phyloP scores from a whole-genome alignment of 2,888 invertebrate genomes.

The Caenorhabditis parvicauda region DNA sequence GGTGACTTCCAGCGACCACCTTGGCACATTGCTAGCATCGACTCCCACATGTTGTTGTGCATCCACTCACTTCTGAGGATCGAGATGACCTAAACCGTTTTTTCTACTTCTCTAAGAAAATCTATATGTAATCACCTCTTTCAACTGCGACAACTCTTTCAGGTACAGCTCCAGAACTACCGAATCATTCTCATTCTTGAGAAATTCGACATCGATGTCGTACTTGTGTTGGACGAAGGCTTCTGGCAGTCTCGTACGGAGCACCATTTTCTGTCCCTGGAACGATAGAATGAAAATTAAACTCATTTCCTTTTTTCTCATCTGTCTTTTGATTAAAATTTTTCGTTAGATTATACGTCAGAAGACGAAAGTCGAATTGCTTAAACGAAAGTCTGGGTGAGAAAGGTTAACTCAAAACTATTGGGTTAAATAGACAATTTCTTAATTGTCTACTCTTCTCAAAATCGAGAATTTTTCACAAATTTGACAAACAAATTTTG shows the following conservation, averaged over 20 bases:
- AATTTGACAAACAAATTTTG: neutral
- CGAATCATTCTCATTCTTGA: constrained; percentile 27
- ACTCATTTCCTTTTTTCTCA: too few species aligned
- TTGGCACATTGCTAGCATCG: constrained; percentile 28
- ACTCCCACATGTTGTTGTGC: constrained; percentile 35
- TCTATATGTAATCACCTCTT: constrained; percentile 9
- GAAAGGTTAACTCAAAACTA: too few species aligned
- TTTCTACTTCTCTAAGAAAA: neutral
- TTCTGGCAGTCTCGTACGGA: constrained; percentile 21
- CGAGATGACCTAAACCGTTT: constrained; percentile 3
- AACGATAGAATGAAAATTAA: neutral
- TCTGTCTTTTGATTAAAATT: too few species aligned
- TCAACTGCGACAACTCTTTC: constrained; percentile 18
- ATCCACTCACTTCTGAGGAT: constrained; percentile 27
- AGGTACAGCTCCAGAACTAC: constrained; percentile 31
- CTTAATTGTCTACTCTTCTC: too few species aligned
- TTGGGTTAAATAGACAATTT: too few species aligned
- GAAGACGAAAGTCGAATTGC: too few species aligned
- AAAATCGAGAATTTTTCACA: neutral
- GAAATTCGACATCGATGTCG: constrained; percentile 7
- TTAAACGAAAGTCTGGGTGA: too few species aligned
- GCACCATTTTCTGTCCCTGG: constrained; percentile 1
- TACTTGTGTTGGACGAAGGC: constrained; percentile 22
- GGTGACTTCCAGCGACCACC: too few species aligned
- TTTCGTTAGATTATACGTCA: too few species aligned